A percentile compares a stretch with the other conserved stretches of the same genome.
phyloP scores from a whole-genome alignment of 1,140 invertebrate genomes.

The Phocides pigmalion region DNA sequence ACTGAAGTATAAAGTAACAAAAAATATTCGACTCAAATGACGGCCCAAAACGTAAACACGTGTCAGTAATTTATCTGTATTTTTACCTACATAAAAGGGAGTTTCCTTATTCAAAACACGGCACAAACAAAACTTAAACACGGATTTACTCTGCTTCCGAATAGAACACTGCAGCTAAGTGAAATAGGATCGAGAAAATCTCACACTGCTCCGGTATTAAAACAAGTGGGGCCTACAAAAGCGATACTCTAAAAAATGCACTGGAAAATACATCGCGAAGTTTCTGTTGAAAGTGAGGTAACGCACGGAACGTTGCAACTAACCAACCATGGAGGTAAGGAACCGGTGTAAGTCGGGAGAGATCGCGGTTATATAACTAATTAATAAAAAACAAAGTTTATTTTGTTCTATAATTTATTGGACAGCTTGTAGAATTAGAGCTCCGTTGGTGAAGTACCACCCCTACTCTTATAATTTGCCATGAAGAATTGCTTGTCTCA shows the following conservation, averaged over 20 bases:
- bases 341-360: conserved; percentile 44
- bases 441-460: too few relatives aligned
- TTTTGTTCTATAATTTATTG: too few relatives aligned
- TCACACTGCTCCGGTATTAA: conserved; percentile 70
- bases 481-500: too few relatives aligned
- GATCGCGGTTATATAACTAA: conserved; percentile 12
- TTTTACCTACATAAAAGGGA: not conserved
- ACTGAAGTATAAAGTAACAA: not conserved
- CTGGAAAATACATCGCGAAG: conserved; percentile 78
- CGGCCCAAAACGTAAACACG: conserved; percentile 6
- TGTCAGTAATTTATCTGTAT: conserved; percentile 14
- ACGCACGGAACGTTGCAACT: conserved; percentile 78
- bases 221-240: conserved; percentile 76
- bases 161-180: conserved; percentile 42
- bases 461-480: not conserved
- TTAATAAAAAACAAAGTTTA: not conserved
- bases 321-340: conserved; percentile 77
- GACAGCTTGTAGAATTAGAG: too few relatives aligned
- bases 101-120: conserved; percentile 24
- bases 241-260: conserved; percentile 81
- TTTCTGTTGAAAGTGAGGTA: conserved; percentile 80
- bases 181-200: conserved; percentile 58
- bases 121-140: conserved; percentile 25
- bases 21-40: not conserved
- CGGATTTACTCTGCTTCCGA: conserved; percentile 28